Evolutionary conservation across 2,888 invertebrate species (phyloP).

Genomic region (Cephalotes varians): DNA sequence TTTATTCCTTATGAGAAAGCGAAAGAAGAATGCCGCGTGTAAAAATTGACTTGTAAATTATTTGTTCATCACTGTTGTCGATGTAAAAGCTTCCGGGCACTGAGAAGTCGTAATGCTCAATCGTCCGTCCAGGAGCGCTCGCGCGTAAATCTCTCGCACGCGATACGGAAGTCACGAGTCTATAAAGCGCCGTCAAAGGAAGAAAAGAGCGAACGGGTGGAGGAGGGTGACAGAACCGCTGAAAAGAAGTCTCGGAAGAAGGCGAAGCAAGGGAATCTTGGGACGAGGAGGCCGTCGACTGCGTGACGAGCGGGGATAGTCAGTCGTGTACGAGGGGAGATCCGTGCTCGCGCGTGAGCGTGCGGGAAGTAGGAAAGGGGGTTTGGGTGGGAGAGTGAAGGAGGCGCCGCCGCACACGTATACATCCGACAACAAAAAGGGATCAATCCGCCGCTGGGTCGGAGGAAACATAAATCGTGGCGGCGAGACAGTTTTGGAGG

Average conservation of each 20-base stretch:
- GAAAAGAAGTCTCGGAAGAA: conserved; percentile 53
- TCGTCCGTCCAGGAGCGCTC: conserved; percentile 41
- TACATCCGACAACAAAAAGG: conserved; percentile 80
- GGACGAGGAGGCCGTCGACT: conserved; percentile 34
- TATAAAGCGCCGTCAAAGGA: conserved; percentile 52
- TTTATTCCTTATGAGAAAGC: background rate
- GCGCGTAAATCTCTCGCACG: conserved; percentile 53
- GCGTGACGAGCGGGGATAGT: conserved; percentile 52
- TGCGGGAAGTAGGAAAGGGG: conserved; percentile 3
- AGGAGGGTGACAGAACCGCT: conserved; percentile 37
- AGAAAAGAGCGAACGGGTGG: conserved; percentile 11
- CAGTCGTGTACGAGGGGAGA: conserved; percentile 65
- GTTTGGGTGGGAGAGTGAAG: background rate
- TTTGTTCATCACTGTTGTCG: conserved; percentile 30
- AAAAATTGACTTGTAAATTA: conserved; percentile 32
- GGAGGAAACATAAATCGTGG: conserved; percentile 84
- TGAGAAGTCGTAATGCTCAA: conserved; percentile 39
- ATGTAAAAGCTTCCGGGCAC: conserved; percentile 45
- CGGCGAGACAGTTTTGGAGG: conserved; percentile 81
- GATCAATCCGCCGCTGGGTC: conserved; percentile 82
- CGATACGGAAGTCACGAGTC: conserved; percentile 54
- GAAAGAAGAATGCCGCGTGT: background rate
- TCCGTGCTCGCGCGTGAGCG: conserved; percentile 20
- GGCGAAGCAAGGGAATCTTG: background rate
- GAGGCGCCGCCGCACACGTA: conserved; percentile 55